Conservation (phyloP, 2,113 vertebrate genomes). For the Progne subis region DNA sequence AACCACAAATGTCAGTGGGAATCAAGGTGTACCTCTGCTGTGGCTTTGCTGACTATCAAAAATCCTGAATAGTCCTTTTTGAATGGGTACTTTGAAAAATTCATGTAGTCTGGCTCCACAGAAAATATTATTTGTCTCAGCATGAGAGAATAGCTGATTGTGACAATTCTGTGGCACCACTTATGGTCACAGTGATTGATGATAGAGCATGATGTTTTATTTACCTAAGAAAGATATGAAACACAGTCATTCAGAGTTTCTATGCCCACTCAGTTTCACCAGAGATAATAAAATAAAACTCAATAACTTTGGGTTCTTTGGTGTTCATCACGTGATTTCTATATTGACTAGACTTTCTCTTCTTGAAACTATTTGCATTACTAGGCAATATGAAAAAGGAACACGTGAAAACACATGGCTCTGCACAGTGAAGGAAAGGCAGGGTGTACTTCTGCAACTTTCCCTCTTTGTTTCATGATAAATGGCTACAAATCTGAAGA, state of each 20-base stretch:
- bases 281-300: neutral
- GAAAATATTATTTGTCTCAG: neutral
- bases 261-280: neutral
- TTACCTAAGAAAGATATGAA: neutral
- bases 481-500: neutral
- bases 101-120: neutral
- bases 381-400: neutral
- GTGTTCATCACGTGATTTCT: fast-evolving
- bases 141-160: neutral
- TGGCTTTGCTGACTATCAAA: neutral
- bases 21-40: neutral
- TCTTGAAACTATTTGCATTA: neutral
- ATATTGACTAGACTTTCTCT: neutral
- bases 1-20: neutral
- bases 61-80: neutral
- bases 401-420: neutral
- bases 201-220: neutral
- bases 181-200: neutral
- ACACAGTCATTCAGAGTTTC: neutral
- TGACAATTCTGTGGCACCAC: neutral
- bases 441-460: neutral
- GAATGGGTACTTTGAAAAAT: neutral
- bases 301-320: neutral
- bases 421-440: neutral
- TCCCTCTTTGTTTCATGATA: neutral